Base-by-base conservation (phyloP, 2,113 vertebrate species). In the Leptosomus discolor region DNA sequence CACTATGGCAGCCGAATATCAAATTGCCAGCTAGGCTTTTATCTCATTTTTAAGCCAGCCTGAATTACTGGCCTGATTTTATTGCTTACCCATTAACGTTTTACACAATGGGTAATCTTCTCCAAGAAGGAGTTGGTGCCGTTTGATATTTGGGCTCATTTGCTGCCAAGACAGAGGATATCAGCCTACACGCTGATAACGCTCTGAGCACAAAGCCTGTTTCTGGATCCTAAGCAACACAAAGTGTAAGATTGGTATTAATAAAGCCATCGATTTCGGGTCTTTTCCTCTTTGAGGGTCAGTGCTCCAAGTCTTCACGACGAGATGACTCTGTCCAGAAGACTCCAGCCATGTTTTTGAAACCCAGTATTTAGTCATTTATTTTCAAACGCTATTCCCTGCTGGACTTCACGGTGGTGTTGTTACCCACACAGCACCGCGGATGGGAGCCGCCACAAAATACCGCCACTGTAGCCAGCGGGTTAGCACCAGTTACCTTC, bases 21-120 rank as follows among this genome's bases (percentile, higher is more conserved):
- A 89, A 84, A 94, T 75, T 81, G 39, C 60, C 86, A 87, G 57
- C 69, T 11, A 78, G 27, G 83, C 69, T 93, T 97, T 95, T 94
- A 95, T 81, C 86, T 94, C 76, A 7, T 85, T 68, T 91, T 91
- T 60, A 85, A 82, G 74, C 53, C 86, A 92, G 91, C 65, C 80
- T 82, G 53, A 92, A 91, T 87, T 61, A 91, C 20, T 81, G 32
- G 39, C 54, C 91, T 91, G 30, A 95, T 92, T 90, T 94, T 94
- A 94, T 92, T 79, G 81, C 77, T 91, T 75, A 80, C 46, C 90
- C 92, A 70, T 90, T 95, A 69, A n/a, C 5, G 1, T 65, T 85
- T 90, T 54, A 89, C 9, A 48, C 51, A 45, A 39, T 0, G 9
- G 83, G 23, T 86, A 12, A 5, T 94, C 91, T 92, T 92, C 86